Evolutionary conservation across 2,113 vertebrate genomes (phyloP), one percentile per base, ranked within the genome.

Genomic region (Urocolius indicus): DNA sequence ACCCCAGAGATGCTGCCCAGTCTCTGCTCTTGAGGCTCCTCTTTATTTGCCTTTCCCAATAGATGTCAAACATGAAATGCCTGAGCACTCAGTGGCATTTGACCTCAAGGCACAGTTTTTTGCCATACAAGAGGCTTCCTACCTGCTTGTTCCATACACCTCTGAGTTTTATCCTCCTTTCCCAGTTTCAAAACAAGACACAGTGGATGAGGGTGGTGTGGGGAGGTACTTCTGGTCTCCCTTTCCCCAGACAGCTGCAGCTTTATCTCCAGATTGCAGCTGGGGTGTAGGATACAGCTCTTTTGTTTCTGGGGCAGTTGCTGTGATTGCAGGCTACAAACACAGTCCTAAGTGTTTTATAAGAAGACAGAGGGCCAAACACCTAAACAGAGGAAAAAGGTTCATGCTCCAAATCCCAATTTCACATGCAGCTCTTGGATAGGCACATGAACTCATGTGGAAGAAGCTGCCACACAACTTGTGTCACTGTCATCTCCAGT

Each of bases 381-480:
- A 20, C 89, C 88, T 81, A 90, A 93, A 95, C 65, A 65, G 1
- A 84, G 77, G 77, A 89, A 65, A 84, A 73, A 91, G 54, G 84
- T 93, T 89, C 89, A 89, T 87, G 89, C 95, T 96, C 91, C 91
- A 91, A 57, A 93, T 91, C 68, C 88, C 69, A 87, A 76, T 93
- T 92, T 94, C 81, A 89, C 73, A 87, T 72, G 91, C 58, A 80
- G 77, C 59, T 81, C 54, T 61, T 63, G 88, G 59, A 61, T 2
- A 51, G 80, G 89, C 63, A 51, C 29, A 2, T 48, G 63, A 81
- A 63, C 41, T 87, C 63, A 77, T 63, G 63, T 65, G 91, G 77
- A 91, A 91, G 73, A 34, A 73, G 9, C 32, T 59, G n/a, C 72
- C 67, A 63, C 84, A 49, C 54, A 89, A 59, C 45, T 68, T 52